Conservation (phyloP, 2,888 invertebrate genomes). For the Phasia obesa region DNA sequence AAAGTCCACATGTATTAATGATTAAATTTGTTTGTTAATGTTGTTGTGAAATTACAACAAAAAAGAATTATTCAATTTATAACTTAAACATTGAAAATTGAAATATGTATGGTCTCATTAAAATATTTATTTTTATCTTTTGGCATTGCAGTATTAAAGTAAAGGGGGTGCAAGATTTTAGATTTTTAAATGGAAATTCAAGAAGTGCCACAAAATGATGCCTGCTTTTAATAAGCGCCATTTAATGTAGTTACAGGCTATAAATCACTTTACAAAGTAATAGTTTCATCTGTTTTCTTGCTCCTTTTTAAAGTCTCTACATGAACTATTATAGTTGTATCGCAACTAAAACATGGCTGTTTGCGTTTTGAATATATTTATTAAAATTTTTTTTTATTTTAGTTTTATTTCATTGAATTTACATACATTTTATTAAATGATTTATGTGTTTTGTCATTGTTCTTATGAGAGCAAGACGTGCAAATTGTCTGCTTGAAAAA, state of each 20-base stretch:
- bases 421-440: constrained; percentile 40
- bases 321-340: neutral
- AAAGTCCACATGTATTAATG: constrained; percentile 45
- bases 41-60: neutral
- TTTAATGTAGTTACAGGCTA: constrained; percentile 59
- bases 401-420: constrained; percentile 8
- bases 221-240: constrained; percentile 61
- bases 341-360: too few species aligned
- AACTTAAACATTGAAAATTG: constrained; percentile 39
- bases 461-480: neutral
- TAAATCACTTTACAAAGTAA: constrained; percentile 69
- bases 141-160: neutral
- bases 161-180: neutral
- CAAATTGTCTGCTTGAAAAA: neutral
- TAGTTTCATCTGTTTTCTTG: constrained; percentile 37
- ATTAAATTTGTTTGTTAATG: constrained; percentile 18
- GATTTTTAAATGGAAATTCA: constrained; percentile 20
- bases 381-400: neutral
- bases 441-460: constrained; percentile 30
- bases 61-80: neutral
- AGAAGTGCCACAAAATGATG: constrained; percentile 10
- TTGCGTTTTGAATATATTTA: neutral
- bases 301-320: constrained; percentile 19
- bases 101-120: constrained; percentile 47
- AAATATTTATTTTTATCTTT: constrained; percentile 54